Evolutionary conservation across 1,140 invertebrate genomes (phyloP).

Genomic region (Aphaenogaster ashmeadi): DNA sequence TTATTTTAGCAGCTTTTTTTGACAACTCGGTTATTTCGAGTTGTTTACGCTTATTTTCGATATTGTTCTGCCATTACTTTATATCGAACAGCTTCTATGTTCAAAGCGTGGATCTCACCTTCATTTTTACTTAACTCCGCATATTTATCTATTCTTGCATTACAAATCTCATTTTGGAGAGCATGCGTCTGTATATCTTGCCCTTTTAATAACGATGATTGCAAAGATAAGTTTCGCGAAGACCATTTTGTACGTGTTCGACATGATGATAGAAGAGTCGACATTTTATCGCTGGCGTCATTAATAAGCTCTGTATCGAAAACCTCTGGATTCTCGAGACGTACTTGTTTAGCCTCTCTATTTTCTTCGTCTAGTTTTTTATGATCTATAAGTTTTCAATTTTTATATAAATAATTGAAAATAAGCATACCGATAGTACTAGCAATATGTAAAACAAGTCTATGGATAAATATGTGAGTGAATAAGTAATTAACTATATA

Average conservation of each 20-base stretch:
- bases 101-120: not conserved
- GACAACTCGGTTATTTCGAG: too few relatives aligned
- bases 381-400: too few relatives aligned
- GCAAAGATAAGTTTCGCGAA: not conserved
- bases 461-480: too few relatives aligned
- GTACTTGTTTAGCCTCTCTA: too few relatives aligned
- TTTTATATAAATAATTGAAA: too few relatives aligned
- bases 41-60: not conserved
- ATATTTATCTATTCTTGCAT: not conserved
- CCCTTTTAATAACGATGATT: not conserved
- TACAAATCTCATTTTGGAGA: not conserved
- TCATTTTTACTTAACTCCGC: not conserved
- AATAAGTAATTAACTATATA: too few relatives aligned
- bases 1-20: not conserved
- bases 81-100: not conserved
- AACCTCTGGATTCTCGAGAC: too few relatives aligned
- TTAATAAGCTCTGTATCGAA: too few relatives aligned
- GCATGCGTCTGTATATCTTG: not conserved
- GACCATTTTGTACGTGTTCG: not conserved
- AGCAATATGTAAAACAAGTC: too few relatives aligned
- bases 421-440: too few relatives aligned
- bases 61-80: not conserved
- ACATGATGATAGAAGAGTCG: not conserved
- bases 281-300: not conserved
- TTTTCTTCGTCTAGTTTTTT: too few relatives aligned